phyloP scores from a whole-genome alignment of 2,888 invertebrate genomes.

The Papilio demoleus region DNA sequence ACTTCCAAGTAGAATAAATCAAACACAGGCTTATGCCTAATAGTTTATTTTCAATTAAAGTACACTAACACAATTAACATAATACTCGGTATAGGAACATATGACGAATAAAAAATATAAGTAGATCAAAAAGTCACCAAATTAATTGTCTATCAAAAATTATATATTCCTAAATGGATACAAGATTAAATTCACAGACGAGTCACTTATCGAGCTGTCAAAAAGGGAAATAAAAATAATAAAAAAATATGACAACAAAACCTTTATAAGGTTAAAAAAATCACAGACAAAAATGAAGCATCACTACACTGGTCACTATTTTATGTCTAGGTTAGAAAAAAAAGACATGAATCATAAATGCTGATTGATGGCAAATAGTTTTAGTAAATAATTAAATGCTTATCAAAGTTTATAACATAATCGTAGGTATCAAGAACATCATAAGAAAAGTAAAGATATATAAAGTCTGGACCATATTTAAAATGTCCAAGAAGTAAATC shows the following conservation, averaged over 20 bases:
- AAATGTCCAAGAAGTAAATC: neutral
- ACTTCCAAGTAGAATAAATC: constrained; percentile 32
- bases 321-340: neutral
- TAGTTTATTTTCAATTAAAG: constrained; percentile 42
- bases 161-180: constrained; percentile 3
- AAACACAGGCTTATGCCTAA: constrained; percentile 41
- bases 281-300: constrained; percentile 19
- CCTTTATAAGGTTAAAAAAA: constrained; percentile 29
- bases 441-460: neutral
- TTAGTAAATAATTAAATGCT: constrained; percentile 8
- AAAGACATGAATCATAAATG: too few species aligned
- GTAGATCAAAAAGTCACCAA: constrained; percentile 1
- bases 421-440: neutral
- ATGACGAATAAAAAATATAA: constrained; percentile 36
- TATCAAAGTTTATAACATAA: neutral
- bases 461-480: neutral
- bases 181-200: constrained; percentile 2
- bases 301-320: neutral
- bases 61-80: constrained; percentile 42
- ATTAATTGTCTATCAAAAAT: too few species aligned
- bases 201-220: neutral
- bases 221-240: neutral
- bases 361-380: neutral
- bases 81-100: constrained; percentile 55
- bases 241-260: neutral